Evolutionary conservation across 1,140 invertebrate genomes (phyloP), one percentile per base, ranked within the genome.

Genomic region (Brachionus paranguensis): DNA sequence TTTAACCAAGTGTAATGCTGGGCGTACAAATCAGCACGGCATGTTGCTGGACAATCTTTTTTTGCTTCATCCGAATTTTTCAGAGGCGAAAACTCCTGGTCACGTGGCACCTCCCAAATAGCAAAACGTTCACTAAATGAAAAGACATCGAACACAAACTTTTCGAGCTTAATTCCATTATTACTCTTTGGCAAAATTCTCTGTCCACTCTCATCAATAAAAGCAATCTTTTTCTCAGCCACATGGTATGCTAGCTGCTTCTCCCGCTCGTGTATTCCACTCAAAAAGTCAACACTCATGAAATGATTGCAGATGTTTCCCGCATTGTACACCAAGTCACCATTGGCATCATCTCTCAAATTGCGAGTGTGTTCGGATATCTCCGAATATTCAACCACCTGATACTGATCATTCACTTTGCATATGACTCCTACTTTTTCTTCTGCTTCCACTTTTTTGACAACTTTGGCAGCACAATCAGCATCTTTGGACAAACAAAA

Each of bases 231-330:
- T 90, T 99, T 99, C 86, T 96, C 96, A 8, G 98, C 98, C 1
- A 97, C 92, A 88, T 99, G 98, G 27, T 98, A 91, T 87, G 94
- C 94, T 33, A 99, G 87, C 85, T 94, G 89, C 64, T 87, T 83
- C 76, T 89, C 88, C 70, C 88, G 86, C 37, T 81, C 37, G 27
- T 47, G 37, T 20, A 92, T 89, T 70, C 88, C 85, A 76, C 92
- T 90, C 0, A 99, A 90, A 88, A 99, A 99, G 29, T 94, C 91
- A 0, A 93, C 88, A 0, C 94, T 94, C 88, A 99, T 99, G 87
- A 96, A 98, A 87, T 99, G 97, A 90, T 99, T 99, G 89, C 96
- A 99, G 85, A 99, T 99, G 88, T 96, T 99, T 4, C 96, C 98
- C 45, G 96, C 95, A 86, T 93, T 95, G 87, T 97, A 99, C 0